Evolutionary conservation across 2,888 invertebrate species (phyloP).

Genomic region (Tinea semifulvella): DNA sequence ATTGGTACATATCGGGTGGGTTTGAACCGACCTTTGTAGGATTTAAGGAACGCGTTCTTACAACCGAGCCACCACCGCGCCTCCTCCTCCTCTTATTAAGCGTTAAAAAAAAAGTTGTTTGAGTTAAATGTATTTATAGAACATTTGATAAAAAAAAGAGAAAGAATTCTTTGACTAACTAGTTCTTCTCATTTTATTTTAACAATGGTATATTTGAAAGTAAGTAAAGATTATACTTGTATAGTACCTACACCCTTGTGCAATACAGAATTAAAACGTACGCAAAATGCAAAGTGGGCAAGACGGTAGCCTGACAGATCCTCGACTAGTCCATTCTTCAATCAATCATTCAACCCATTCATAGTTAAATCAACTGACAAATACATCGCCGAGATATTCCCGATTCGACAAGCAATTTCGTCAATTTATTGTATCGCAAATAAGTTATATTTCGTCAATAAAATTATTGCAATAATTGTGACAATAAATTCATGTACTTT

Average conservation of each 20-base stretch:
- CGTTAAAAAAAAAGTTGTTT: too few species aligned
- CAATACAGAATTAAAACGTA: slow-evolving; percentile 18
- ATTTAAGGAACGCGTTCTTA: too few species aligned
- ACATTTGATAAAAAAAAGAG: not conserved
- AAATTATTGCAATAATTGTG: too few species aligned
- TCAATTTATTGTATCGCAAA: not conserved
- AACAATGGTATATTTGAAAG: not conserved
- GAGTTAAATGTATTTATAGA: too few species aligned
- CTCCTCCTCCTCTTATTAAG: too few species aligned
- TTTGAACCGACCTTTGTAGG: too few species aligned
- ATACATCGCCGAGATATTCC: not conserved
- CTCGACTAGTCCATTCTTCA: slow-evolving; percentile 21
- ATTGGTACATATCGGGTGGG: too few species aligned
- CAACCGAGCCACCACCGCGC: too few species aligned
- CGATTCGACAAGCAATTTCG: not conserved
- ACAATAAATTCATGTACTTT: too few species aligned
- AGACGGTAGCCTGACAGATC: slow-evolving; percentile 23
- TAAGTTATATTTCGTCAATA: not conserved
- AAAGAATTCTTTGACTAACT: not conserved
- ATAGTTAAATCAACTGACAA: slow-evolving; percentile 14
- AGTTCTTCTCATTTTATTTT: not conserved
- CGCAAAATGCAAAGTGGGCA: slow-evolving; percentile 16
- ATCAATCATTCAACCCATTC: slow-evolving; percentile 23
- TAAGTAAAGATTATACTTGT: too few species aligned
- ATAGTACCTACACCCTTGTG: slow-evolving; percentile 14